Evolutionary conservation across 2,888 invertebrate species (phyloP).

Genomic region (Minunthozetes semirufus): DNA sequence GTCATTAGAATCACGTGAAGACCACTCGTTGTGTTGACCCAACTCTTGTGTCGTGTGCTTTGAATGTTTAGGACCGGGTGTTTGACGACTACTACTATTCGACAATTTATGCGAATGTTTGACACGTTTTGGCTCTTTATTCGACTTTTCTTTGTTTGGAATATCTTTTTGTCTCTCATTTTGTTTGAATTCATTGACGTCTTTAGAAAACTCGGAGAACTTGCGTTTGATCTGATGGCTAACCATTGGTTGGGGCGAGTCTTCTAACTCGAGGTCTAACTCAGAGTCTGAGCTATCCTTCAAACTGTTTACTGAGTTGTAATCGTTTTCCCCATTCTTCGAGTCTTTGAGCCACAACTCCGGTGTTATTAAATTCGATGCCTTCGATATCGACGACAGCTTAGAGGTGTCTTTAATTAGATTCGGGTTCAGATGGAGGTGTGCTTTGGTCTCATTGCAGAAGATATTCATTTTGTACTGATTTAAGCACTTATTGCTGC

Average conservation of each 20-base stretch:
- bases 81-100: neutral
- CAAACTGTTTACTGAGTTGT: conserved; percentile 33
- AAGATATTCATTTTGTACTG: conserved; percentile 97
- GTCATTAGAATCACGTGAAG: conserved; percentile 11
- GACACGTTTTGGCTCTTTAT: conserved; percentile 10
- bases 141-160: conserved; percentile 1
- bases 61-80: neutral
- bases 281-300: conserved; percentile 31
- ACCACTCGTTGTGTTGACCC: neutral
- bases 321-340: conserved; percentile 39
- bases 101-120: neutral
- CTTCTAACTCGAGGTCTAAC: conserved; percentile 38
- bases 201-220: conserved; percentile 21
- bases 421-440: conserved; percentile 72
- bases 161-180: conserved; percentile 34
- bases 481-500: conserved; percentile 83
- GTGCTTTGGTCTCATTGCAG: conserved; percentile 85
- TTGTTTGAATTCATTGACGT: conserved; percentile 12
- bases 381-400: neutral
- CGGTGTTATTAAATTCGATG: conserved; percentile 65
- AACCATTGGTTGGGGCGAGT: neutral
- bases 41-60: neutral
- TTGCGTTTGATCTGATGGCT: neutral
- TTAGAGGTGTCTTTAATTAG: neutral
- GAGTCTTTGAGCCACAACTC: conserved; percentile 83